These are phyloP conservation scores for Oreonectes daqikongensis DNA, from an alignment of 2,797 vertebrate species.

Conservation along the genomic window DNA sequence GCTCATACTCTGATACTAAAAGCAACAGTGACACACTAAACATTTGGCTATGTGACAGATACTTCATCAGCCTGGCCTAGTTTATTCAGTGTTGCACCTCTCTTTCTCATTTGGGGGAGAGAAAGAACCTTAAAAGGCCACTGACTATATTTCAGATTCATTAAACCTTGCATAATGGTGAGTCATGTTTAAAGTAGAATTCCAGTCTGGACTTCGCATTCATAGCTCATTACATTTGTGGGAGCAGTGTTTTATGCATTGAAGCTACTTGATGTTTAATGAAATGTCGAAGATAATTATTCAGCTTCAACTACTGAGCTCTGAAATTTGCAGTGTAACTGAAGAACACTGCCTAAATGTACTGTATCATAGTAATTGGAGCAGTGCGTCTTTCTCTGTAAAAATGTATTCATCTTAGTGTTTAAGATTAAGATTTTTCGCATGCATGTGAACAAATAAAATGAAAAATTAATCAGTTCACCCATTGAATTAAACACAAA, in stretches of 20 bases:
- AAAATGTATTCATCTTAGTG: neutral
- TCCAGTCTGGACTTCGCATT: constrained; percentile 29
- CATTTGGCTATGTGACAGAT: constrained; percentile 1
- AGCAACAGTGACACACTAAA: constrained; percentile 3
- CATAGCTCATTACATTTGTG: constrained; percentile 52
- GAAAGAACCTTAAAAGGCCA: constrained; percentile 41
- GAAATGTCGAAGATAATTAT: constrained; percentile 58
- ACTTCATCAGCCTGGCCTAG: constrained; percentile 35
- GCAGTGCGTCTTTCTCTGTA: neutral
- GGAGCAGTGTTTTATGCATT: constrained; percentile 27
- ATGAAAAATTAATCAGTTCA: neutral
- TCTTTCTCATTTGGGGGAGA: constrained; percentile 7
- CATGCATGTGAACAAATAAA: neutral
- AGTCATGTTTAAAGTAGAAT: constrained; percentile 51
- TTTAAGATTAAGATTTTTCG: neutral
- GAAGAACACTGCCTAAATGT: constrained; percentile 18
- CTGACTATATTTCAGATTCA: constrained; percentile 48
- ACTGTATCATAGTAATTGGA: neutral
- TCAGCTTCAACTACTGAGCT: constrained; percentile 39
- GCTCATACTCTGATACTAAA: constrained; percentile 14
- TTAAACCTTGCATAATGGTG: constrained; percentile 53
- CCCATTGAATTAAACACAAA: neutral
- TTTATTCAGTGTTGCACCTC: constrained; percentile 29
- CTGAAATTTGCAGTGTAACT: constrained; percentile 31
- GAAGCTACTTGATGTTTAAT: constrained; percentile 48